phyloP scores from a whole-genome alignment of 2,113 vertebrate genomes.

The Zosterops pallidus region DNA sequence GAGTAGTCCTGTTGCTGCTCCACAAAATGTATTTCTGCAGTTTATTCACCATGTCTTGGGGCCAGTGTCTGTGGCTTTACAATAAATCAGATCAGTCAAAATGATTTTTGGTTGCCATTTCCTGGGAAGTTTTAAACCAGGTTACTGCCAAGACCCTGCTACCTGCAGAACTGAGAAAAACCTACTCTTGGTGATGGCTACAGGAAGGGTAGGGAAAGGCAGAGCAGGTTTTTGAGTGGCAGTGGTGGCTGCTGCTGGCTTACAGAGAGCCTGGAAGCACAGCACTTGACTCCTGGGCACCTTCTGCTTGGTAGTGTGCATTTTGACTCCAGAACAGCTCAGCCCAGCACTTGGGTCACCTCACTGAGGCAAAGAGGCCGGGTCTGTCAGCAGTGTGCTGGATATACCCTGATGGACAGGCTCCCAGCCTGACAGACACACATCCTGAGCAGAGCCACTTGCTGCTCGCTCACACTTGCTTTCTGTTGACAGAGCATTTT shows the following conservation, averaged over 20 bases:
- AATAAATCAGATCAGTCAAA: background rate
- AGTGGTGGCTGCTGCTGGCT: background rate
- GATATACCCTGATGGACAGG: rapidly evolving
- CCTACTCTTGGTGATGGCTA: background rate
- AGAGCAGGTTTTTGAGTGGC: background rate
- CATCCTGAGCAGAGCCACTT: rapidly evolving
- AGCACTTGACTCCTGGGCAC: background rate
- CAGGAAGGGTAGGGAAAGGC: background rate
- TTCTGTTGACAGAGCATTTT: background rate
- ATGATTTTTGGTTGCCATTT: background rate
- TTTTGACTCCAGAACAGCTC: background rate
- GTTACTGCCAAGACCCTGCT: background rate
- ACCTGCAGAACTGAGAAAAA: background rate
- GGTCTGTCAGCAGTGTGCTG: background rate
- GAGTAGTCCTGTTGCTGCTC: background rate
- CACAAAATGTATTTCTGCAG: background rate
- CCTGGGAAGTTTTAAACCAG: background rate
- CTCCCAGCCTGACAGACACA: background rate
- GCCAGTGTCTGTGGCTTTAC: background rate
- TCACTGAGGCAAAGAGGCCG: rapidly evolving
- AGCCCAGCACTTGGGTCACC: background rate
- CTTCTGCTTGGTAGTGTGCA: background rate
- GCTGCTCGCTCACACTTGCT: rapidly evolving
- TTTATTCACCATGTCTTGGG: background rate
- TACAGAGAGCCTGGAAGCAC: background rate